phyloP scores from a whole-genome alignment of 1,140 invertebrate genomes.

The Dreissena rostriformis region DNA sequence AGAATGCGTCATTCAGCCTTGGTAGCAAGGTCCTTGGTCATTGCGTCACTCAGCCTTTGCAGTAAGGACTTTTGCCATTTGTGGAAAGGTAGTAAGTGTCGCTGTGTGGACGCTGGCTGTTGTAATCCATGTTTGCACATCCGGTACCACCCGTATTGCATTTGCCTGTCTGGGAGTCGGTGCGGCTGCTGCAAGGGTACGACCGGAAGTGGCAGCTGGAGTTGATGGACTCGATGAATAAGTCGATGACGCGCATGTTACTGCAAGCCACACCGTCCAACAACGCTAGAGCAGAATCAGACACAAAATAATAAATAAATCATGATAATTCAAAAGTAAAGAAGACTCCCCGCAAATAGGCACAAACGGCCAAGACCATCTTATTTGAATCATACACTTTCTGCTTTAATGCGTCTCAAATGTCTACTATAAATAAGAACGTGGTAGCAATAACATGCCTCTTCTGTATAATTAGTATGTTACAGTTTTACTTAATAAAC shows the following conservation, averaged over 20 bases:
- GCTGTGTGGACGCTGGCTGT: not conserved
- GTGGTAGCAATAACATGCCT: too few relatives aligned
- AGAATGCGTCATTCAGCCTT: too few relatives aligned
- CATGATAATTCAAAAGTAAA: too few relatives aligned
- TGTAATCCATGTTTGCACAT: not conserved
- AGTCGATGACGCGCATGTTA: conserved; percentile 59
- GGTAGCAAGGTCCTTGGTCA: too few relatives aligned
- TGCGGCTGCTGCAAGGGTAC: conserved; percentile 25
- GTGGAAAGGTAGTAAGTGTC: not conserved
- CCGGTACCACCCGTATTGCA: conserved; percentile 16
- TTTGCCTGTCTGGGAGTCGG: not conserved
- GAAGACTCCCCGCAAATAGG: too few relatives aligned
- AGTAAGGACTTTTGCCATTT: not conserved
- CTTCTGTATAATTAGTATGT: too few relatives aligned
- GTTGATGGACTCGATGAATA: conserved; percentile 66
- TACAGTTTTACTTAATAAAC: too few relatives aligned
- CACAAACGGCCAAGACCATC: too few relatives aligned
- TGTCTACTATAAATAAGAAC: too few relatives aligned
- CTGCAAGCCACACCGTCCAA: conserved; percentile 54
- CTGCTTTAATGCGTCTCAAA: too few relatives aligned
- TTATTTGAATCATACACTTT: too few relatives aligned
- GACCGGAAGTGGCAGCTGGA: conserved; percentile 52
- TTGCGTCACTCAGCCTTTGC: not conserved
- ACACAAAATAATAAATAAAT: too few relatives aligned
- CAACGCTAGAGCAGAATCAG: not conserved